phyloP scores from a whole-genome alignment of 2,797 vertebrate genomes.

The Poeciliopsis presidionis region DNA sequence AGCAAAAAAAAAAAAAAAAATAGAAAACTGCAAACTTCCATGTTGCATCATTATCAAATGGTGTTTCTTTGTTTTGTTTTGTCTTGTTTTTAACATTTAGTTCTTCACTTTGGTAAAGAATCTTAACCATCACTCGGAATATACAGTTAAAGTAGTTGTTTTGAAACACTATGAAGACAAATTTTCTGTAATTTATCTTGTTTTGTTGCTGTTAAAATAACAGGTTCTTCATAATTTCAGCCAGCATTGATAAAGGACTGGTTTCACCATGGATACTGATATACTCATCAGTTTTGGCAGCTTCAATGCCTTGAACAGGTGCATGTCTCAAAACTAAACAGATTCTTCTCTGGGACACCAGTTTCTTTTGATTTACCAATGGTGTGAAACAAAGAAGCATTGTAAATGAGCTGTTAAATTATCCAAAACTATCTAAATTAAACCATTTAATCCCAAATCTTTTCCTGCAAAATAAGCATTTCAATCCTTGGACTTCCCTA shows the following conservation, averaged over 20 bases:
- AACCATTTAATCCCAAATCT: too few relatives aligned
- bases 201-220: not conserved
- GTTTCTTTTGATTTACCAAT: not conserved
- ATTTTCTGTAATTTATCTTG: not conserved
- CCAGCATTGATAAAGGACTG: not conserved
- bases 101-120: not conserved
- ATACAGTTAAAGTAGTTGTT: not conserved
- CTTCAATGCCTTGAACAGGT: not conserved
- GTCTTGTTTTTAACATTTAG: not conserved
- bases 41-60: not conserved
- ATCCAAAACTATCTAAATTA: not conserved
- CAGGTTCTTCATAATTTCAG: not conserved
- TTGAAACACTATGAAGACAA: not conserved
- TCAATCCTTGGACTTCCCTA: too few relatives aligned
- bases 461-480: too few relatives aligned
- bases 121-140: not conserved
- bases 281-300: not conserved
- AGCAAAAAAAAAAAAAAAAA: not conserved
- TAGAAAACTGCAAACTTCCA: not conserved
- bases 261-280: not conserved
- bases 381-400: not conserved
- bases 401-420: not conserved
- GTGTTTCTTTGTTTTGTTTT: not conserved
- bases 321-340: not conserved
- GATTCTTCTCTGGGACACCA: not conserved